These are phyloP conservation scores for Melanerpes aurifrons DNA, from an alignment of 2,113 vertebrate genomes.

Conservation along the genomic window DNA sequence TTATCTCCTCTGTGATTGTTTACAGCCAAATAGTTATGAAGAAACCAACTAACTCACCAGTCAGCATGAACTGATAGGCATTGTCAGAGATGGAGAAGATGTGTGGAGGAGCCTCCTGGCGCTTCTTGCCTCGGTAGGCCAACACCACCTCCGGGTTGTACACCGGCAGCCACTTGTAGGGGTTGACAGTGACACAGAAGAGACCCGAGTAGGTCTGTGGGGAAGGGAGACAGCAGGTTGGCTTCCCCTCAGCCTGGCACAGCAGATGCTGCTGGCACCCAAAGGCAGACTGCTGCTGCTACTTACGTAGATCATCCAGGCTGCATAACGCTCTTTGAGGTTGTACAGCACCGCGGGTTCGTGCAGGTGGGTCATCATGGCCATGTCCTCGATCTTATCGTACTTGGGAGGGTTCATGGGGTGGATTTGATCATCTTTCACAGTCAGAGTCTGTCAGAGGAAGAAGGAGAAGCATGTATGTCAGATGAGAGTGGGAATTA, in stretches of 20 bases:
- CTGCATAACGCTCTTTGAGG: too few species aligned
- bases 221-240: too few species aligned
- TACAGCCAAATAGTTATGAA: too few species aligned
- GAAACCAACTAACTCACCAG: background rate
- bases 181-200: background rate
- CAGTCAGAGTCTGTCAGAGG: slow-evolving; percentile 72
- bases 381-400: slow-evolving; percentile 78
- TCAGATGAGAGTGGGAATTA: background rate
- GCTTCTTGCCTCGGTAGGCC: slow-evolving; percentile 79
- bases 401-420: slow-evolving; percentile 83
- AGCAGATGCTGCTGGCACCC: too few species aligned
- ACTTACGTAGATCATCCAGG: too few species aligned
- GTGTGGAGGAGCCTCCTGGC: slow-evolving; percentile 77
- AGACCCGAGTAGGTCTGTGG: too few species aligned
- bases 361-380: too few species aligned
- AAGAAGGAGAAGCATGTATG: background rate
- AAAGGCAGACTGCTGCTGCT: too few species aligned
- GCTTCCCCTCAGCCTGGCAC: too few species aligned
- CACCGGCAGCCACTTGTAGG: slow-evolving; percentile 83
- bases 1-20: too few species aligned
- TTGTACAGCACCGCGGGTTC: too few species aligned
- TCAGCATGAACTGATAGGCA: slow-evolving; percentile 12
- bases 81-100: slow-evolving; percentile 75
- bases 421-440: slow-evolving; percentile 77
- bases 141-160: slow-evolving; percentile 82